A percentile compares a stretch with the other conserved stretches of the same genome.
These are phyloP conservation scores for Crocuta crocuta DNA, from an alignment of 2,113 vertebrate genomes.

Conservation along the genomic window DNA sequence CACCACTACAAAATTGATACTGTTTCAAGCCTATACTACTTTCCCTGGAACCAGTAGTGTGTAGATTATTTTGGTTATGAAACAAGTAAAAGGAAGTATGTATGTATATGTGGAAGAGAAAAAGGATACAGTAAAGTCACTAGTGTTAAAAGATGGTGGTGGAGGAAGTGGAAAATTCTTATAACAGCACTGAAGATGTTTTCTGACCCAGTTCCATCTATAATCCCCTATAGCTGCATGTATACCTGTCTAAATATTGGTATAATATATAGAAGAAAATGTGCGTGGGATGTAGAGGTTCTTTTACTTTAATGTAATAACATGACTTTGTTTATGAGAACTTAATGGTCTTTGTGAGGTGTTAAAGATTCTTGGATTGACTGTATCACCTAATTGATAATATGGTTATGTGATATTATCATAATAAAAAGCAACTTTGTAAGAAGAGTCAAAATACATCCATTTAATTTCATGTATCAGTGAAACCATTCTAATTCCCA, in stretches of 20 bases:
- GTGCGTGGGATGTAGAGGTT: neutral
- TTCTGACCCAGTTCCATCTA: neutral
- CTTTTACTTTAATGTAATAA: conserved; percentile 3
- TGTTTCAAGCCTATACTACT: neutral
- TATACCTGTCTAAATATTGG: neutral
- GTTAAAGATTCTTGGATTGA: conserved; percentile 31
- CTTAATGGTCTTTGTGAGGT: neutral
- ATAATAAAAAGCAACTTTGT: neutral
- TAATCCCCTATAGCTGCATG: too few relatives aligned
- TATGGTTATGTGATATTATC: neutral
- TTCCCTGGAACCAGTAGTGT: neutral
- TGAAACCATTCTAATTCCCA: neutral
- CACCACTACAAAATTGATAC: neutral
- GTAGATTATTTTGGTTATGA: neutral
- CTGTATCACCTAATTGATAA: neutral
- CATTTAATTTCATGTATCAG: neutral
- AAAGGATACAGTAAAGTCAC: neutral
- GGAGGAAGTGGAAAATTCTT: neutral
- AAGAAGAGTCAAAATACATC: conserved; percentile 11
- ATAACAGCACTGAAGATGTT: neutral
- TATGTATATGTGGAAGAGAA: neutral
- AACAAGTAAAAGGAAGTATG: neutral
- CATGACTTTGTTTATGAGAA: conserved; percentile 1
- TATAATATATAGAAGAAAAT: neutral
- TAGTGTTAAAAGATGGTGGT: neutral